Percentiles rank a stretch among this genome's conserved stretches.
Evolutionary conservation across 2,797 vertebrate genomes (phyloP).

Genomic region (Acipenser ruthenus): DNA sequence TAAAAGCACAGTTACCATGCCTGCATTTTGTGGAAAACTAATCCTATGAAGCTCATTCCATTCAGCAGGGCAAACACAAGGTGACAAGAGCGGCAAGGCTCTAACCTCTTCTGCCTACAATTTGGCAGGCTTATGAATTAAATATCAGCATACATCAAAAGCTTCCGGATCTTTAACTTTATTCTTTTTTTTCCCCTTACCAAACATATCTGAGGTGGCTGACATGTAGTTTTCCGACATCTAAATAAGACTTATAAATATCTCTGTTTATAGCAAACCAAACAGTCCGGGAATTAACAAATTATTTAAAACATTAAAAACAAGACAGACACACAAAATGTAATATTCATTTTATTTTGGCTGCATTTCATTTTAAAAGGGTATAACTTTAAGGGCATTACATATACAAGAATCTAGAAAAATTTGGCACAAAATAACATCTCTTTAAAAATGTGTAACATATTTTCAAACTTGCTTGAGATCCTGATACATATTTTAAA

Average conservation of each 20-base stretch:
- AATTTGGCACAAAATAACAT: too few species aligned
- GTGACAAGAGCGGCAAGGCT: conserved; percentile 1
- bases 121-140: conserved; percentile 6
- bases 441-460: too few species aligned
- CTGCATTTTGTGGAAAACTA: not conserved
- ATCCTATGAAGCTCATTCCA: conserved; percentile 5
- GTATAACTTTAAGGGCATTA: too few species aligned
- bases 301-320: conserved; percentile 2
- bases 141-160: conserved; percentile 16
- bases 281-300: not conserved
- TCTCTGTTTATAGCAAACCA: not conserved
- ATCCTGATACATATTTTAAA: too few species aligned
- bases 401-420: too few species aligned
- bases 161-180: conserved; percentile 21
- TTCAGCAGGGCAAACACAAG: conserved; percentile 14
- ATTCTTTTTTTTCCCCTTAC: not conserved
- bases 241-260: not conserved
- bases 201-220: conserved; percentile 4
- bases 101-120: not conserved
- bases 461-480: too few species aligned
- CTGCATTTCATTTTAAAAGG: not conserved
- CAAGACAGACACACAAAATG: too few species aligned
- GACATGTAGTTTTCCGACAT: not conserved
- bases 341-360: not conserved
- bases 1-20: not conserved